These are phyloP conservation scores for Zenarchopterus dispar DNA, from an alignment of 2,797 vertebrate genomes.

Conservation along the genomic window DNA sequence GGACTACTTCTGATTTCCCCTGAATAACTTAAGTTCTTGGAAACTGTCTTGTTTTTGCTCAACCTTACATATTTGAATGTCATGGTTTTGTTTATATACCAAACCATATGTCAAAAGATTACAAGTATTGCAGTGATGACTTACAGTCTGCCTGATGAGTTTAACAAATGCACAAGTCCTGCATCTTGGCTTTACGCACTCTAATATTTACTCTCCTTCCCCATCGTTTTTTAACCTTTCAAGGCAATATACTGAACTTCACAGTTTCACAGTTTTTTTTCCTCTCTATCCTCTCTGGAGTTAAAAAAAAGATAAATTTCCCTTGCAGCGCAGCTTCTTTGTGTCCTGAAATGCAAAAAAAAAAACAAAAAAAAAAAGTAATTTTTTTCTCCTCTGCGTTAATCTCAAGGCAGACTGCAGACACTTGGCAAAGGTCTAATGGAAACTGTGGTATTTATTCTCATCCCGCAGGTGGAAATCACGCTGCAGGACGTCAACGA, in stretches of 20 bases:
- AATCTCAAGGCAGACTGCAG: conserved; percentile 30
- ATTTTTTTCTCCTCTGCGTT: neutral
- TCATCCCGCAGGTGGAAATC: conserved; percentile 92
- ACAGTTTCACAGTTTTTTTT: conserved; percentile 33
- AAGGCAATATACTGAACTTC: conserved; percentile 10
- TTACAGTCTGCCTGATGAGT: neutral
- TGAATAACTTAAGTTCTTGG: too few species aligned
- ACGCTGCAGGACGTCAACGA: conserved; percentile 98
- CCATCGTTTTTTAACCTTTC: conserved; percentile 19
- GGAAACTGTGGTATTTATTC: conserved; percentile 61
- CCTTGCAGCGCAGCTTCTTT: conserved; percentile 42
- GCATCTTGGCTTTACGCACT: neutral
- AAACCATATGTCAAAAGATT: neutral
- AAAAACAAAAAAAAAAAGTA: conserved; percentile 25
- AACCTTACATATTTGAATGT: too few species aligned
- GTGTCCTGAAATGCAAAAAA: conserved; percentile 45
- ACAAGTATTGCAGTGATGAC: neutral
- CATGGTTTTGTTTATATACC: too few species aligned
- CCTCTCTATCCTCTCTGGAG: conserved; percentile 14
- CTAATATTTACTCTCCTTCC: too few species aligned
- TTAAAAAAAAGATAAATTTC: conserved; percentile 27
- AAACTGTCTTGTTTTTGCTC: too few species aligned
- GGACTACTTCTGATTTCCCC: too few species aligned
- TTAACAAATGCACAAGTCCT: neutral
- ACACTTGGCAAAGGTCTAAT: conserved; percentile 54